Evolutionary conservation across 2,797 vertebrate species (phyloP).

Genomic region (Etheostoma perlongum): DNA sequence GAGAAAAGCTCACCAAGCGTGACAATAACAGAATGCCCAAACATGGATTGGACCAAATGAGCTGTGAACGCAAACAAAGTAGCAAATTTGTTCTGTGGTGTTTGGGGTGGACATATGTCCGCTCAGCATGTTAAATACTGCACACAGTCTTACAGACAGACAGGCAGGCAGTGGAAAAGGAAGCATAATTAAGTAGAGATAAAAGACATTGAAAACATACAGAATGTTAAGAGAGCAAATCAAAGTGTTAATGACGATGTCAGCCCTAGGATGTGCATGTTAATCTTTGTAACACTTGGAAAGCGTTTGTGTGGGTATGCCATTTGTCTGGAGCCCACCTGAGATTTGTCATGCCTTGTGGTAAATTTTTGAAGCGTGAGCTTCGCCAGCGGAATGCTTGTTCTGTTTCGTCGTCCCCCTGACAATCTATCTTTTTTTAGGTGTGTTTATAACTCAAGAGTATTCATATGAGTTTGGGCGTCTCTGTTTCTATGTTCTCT

Average conservation of each 20-base stretch:
- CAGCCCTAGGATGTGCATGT: constrained; percentile 43
- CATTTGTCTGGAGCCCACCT: constrained; percentile 50
- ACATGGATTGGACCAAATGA: constrained; percentile 78
- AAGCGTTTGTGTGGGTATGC: constrained; percentile 40
- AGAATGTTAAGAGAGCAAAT: constrained; percentile 41
- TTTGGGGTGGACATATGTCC: constrained; percentile 72
- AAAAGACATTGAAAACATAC: constrained; percentile 32
- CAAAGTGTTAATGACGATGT: constrained; percentile 33
- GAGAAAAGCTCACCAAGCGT: constrained; percentile 69
- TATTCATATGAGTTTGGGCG: constrained; percentile 27
- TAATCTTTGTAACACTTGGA: constrained; percentile 44
- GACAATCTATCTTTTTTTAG: constrained; percentile 29
- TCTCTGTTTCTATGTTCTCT: constrained; percentile 26
- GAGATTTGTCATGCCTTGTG: constrained; percentile 61
- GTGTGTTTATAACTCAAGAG: constrained; percentile 31
- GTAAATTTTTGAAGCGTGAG: constrained; percentile 58
- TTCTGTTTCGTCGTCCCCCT: constrained; percentile 36
- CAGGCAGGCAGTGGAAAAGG: constrained; percentile 29
- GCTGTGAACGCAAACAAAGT: constrained; percentile 80
- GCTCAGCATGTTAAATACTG: constrained; percentile 72
- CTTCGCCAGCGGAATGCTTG: constrained; percentile 21
- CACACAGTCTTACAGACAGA: constrained; percentile 48
- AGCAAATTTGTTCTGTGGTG: constrained; percentile 64
- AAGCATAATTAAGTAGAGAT: constrained; percentile 59
- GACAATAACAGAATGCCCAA: constrained; percentile 78